Base-by-base conservation (phyloP, 2,113 vertebrate genomes). In the Heteronetta atricapilla region DNA sequence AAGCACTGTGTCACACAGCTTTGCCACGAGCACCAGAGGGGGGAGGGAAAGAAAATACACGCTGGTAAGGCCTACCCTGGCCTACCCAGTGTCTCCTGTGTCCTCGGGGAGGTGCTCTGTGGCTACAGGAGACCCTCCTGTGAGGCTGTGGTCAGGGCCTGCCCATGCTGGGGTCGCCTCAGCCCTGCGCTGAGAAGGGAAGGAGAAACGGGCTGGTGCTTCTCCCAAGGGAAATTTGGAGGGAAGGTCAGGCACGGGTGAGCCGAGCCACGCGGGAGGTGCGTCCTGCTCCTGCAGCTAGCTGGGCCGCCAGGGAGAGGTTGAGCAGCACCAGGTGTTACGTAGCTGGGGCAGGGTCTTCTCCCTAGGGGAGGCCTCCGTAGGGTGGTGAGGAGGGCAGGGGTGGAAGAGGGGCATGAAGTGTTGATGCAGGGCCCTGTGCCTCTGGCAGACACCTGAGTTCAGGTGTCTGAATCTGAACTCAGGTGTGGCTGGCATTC, bases 1-100 rank as follows among this genome's bases (percentile, higher is more conserved):
- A 23, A 69, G 53, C 36, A 5, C 56, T n/a, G 48, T 34, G 53
- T 17, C 2, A 2, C 40, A 34, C 31, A 53, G 59, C 1, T 0
- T 6, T 58, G 64, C 70, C 67, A 17, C 22, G 1, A 36, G 42
- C 16, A 4, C 1, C 13, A n/a, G 46, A 2, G 3, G 8, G 38
- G 11, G 48, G 8, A 14, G n/a, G 42, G 42, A 64, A 63, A 33
- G 23, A 38, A 87, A 38, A 5, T 55, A 50, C 7, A 5, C 33
- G 25, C 69, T 79, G 68, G 8, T 40, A 59, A 55, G 82, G 7
- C 75, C 46, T 23, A 3, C 3, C 10, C 36, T 8, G 4, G 8
- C 75, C 50, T 23, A 3, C 4, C 7, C 36, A 8, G 6, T 26
- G 40, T 62, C 46, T 82, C 26, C 38, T 75, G 13, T 44, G 16